A percentile compares a stretch with the other conserved stretches of the same genome.
These are phyloP conservation scores for Numenius arquata DNA, from an alignment of 2,113 vertebrate species.

Conservation along the genomic window DNA sequence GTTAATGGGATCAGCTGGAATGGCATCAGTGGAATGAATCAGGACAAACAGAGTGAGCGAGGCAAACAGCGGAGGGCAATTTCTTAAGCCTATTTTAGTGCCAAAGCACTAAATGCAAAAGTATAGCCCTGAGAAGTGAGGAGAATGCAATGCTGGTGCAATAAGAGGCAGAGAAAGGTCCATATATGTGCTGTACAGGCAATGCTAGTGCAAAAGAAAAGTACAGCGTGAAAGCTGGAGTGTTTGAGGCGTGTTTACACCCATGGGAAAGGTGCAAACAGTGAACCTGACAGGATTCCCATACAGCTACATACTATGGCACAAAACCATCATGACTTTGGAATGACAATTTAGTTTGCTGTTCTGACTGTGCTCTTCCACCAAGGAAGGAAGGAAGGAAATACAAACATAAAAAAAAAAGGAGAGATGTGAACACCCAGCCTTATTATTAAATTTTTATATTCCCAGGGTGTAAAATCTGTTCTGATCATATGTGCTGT, in stretches of 20 bases:
- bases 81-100: neutral
- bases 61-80: neutral
- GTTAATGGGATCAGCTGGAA: neutral
- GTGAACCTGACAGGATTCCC: neutral
- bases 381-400: neutral
- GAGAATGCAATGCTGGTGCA: neutral
- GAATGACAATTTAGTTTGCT: neutral
- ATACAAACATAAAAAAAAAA: no score
- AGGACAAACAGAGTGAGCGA: neutral
- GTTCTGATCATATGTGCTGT: neutral
- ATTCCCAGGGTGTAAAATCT: neutral
- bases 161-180: neutral
- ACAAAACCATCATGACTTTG: neutral
- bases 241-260: neutral
- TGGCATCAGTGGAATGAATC: neutral
- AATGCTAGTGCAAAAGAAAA: neutral
- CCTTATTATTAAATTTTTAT: neutral
- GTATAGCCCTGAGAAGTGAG: neutral
- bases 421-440: neutral
- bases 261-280: neutral
- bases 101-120: neutral
- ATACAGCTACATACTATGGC: neutral
- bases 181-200: neutral
- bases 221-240: neutral
- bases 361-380: neutral